Conservation (phyloP, 2,113 vertebrate species). For the Callopanchax toddi region DNA sequence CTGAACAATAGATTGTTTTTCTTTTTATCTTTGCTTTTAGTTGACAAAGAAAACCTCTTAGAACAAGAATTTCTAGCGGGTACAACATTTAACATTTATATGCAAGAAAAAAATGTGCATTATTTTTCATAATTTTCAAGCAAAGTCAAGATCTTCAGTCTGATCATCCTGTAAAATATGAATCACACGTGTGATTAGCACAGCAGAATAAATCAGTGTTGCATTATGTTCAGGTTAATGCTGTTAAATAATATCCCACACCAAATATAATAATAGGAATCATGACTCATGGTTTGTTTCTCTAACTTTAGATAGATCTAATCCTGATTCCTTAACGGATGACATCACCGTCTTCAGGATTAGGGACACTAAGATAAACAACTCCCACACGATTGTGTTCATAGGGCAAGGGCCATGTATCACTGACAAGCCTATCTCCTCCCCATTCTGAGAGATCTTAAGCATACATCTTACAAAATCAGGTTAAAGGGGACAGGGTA, state of each 20-base stretch:
- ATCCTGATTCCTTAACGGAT: conserved; percentile 17
- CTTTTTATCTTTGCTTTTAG: no score
- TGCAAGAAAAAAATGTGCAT: no score
- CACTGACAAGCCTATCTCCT: conserved; percentile 43
- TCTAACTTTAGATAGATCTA: background rate
- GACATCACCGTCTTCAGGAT: conserved; percentile 44
- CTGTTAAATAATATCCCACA: background rate
- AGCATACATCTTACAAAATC: conserved; percentile 40
- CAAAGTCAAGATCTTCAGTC: no score
- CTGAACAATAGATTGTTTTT: no score
- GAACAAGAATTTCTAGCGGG: no score
- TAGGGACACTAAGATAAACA: conserved; percentile 31
- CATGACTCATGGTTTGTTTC: background rate
- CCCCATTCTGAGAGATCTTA: background rate
- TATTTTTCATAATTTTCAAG: no score
- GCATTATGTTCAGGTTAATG: no score
- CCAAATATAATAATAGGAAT: background rate
- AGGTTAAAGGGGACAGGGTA: conserved; percentile 48
- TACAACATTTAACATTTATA: no score
- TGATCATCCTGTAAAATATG: no score
- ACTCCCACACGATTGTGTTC: conserved; percentile 45
- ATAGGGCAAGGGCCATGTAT: conserved; percentile 11
- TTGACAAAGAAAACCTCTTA: no score
- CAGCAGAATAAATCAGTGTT: no score
- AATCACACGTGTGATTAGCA: no score